A percentile compares a stretch with the other conserved stretches of the same genome.
Evolutionary conservation across 1,140 invertebrate species (phyloP).

Genomic region (Augochlora pura): DNA sequence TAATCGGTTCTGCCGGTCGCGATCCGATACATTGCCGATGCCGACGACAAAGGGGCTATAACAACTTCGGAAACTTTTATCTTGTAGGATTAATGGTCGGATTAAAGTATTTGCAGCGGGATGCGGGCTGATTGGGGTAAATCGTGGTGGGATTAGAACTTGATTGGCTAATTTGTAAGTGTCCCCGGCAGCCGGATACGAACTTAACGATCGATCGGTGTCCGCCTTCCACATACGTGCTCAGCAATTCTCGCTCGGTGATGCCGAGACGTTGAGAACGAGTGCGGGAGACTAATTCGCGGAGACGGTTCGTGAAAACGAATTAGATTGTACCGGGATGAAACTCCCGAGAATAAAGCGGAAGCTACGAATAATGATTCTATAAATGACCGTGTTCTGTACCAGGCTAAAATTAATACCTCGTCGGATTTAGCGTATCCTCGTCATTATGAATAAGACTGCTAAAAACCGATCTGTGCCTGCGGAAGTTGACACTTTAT

Average conservation of each 20-base stretch:
- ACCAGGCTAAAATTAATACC: too few relatives aligned
- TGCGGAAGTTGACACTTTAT: too few relatives aligned
- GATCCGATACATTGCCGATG: slow-evolving; percentile 54
- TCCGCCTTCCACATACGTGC: slow-evolving; percentile 50
- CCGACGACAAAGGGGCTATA: slow-evolving; percentile 77
- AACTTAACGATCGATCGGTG: slow-evolving; percentile 77
- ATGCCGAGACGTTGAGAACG: neutral
- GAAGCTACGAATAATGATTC: neutral
- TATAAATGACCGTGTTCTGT: neutral
- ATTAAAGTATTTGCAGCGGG: slow-evolving; percentile 79
- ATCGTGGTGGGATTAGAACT: slow-evolving; percentile 78
- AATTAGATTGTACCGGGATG: neutral
- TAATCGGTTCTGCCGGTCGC: slow-evolving; percentile 38
- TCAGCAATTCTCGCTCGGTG: slow-evolving; percentile 24
- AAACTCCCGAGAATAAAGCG: neutral
- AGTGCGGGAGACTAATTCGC: neutral
- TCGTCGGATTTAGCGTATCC: neutral
- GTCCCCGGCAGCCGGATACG: slow-evolving; percentile 73
- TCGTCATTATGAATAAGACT: neutral
- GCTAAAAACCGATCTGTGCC: too few relatives aligned
- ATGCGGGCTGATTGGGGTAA: slow-evolving; percentile 77
- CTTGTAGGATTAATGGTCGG: slow-evolving; percentile 79
- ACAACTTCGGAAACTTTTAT: slow-evolving; percentile 79
- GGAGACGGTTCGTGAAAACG: neutral
- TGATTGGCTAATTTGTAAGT: slow-evolving; percentile 82